Conservation (phyloP, 2,797 vertebrate species). For the Pagetopsis macropterus region DNA sequence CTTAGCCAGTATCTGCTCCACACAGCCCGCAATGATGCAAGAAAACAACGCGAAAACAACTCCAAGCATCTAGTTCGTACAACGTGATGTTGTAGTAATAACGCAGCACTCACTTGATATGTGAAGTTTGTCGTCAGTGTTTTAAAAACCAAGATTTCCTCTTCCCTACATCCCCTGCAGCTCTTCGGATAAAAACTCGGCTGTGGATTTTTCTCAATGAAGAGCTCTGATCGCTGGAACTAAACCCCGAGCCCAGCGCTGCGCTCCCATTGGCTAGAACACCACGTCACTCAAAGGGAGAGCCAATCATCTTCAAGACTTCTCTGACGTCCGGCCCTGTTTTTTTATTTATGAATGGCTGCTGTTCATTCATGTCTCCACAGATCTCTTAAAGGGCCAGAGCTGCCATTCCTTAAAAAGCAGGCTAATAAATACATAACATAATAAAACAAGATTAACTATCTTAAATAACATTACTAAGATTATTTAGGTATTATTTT, state of each 20-base stretch:
- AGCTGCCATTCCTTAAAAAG: not conserved
- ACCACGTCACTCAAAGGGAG: slow-evolving; percentile 39
- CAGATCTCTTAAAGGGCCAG: slow-evolving; percentile 77
- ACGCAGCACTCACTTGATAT: slow-evolving; percentile 45
- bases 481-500: not conserved
- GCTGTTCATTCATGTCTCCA: slow-evolving; percentile 82
- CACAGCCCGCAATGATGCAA: slow-evolving; percentile 2
- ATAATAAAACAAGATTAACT: not conserved
- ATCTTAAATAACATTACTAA: not conserved
- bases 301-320: slow-evolving; percentile 67
- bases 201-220: slow-evolving; percentile 83
- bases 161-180: slow-evolving; percentile 61
- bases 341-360: slow-evolving; percentile 84
- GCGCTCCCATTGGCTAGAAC: slow-evolving; percentile 65
- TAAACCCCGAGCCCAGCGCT: not conserved
- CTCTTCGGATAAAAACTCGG: slow-evolving; percentile 60
- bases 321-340: slow-evolving; percentile 36
- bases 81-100: not conserved
- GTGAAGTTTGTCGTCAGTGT: slow-evolving; percentile 45
- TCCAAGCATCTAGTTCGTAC: not conserved
- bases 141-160: slow-evolving; percentile 29
- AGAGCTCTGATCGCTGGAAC: slow-evolving; percentile 45
- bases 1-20: slow-evolving; percentile 21
- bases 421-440: not conserved
- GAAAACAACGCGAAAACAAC: not conserved